Base-by-base conservation (phyloP, 2,797 vertebrate genomes). In the Cynopterus sphinx region DNA sequence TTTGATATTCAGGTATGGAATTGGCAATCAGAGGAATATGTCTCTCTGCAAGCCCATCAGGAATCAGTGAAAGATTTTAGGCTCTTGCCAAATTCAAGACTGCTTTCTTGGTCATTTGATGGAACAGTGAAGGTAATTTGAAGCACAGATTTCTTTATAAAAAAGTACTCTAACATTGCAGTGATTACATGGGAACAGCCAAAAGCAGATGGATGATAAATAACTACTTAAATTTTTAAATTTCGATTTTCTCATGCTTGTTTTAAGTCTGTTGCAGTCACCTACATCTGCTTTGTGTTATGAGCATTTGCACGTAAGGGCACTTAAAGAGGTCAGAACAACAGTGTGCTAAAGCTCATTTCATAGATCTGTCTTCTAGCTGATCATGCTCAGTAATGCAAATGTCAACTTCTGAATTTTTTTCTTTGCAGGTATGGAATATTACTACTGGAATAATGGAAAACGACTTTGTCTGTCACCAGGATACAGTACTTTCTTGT, bases 51-150 rank as follows among this genome's bases (percentile, higher is more conserved):
- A 98, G 99, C 99, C 41, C 99, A 99, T 97, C 98, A 96, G 86
- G 99, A 99, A 98, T 98, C 99, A 70, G 98, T 99, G 97, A 98
- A 99, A 98, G 98, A 99, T 97, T 99, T 99, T 79, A 98, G 97
- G 71, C 97, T 99, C 94, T 97, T 99, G 79, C 97, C 98, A 87
- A 91, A 96, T 86, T 98, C 99, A 28, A 97, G 97, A 83, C 96
- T 99, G 83, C 98, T 99, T 95, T 99, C 99, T 39, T 99, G 99
- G 99, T 99, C 99, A 11, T 99, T 99, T 55, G 99, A 99, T 95
- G 99, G 99, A 94, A 99, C 99, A 0, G 98, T 99, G 85, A 99
- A 99, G 99, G 99, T 99, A 98, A 98, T 79, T 85, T 89, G 94
- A 90, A 95, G 59, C 21, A 53, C 31, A 46, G 3, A 2, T 67